Evolutionary conservation across 2,888 invertebrate genomes (phyloP).

Genomic region (Andrena marginata): DNA sequence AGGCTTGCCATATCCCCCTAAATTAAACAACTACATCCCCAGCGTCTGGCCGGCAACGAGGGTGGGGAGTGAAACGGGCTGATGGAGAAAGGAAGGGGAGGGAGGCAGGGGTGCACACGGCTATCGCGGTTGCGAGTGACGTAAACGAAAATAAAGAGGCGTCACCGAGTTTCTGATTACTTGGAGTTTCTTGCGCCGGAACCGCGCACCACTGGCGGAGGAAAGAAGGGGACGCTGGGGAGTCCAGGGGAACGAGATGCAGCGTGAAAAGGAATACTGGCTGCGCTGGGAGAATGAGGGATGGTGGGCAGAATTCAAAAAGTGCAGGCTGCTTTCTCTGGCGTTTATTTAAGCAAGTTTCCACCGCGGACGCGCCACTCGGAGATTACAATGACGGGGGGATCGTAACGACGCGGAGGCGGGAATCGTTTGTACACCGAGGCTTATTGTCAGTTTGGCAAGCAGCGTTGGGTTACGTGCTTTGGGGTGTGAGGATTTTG

Average conservation of each 20-base stretch:
- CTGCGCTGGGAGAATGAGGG: not conserved
- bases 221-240: not conserved
- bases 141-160: conserved; percentile 56
- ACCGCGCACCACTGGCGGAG: not conserved
- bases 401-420: conserved; percentile 60
- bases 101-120: not conserved
- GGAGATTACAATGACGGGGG: conserved; percentile 58
- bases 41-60: conserved; percentile 9
- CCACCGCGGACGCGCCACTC: conserved; percentile 34
- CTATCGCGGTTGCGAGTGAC: conserved; percentile 43
- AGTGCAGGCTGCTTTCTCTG: conserved; percentile 28
- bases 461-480: conserved; percentile 53
- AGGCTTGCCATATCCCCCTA: conserved; percentile 48
- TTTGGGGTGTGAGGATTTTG: conserved; percentile 70
- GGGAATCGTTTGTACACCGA: conserved; percentile 75
- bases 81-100: not conserved
- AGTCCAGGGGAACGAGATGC: conserved; percentile 13
- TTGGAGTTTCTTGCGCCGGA: conserved; percentile 35
- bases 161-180: conserved; percentile 46
- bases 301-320: conserved; percentile 1
- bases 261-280: not conserved
- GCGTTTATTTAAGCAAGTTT: conserved; percentile 55
- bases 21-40: conserved; percentile 63
- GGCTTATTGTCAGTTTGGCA: conserved; percentile 44
- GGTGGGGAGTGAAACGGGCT: not conserved